Evolutionary conservation across 2,888 invertebrate species (phyloP), one percentile per base, ranked within the genome.

Genomic region (Corythucha ciliata): DNA sequence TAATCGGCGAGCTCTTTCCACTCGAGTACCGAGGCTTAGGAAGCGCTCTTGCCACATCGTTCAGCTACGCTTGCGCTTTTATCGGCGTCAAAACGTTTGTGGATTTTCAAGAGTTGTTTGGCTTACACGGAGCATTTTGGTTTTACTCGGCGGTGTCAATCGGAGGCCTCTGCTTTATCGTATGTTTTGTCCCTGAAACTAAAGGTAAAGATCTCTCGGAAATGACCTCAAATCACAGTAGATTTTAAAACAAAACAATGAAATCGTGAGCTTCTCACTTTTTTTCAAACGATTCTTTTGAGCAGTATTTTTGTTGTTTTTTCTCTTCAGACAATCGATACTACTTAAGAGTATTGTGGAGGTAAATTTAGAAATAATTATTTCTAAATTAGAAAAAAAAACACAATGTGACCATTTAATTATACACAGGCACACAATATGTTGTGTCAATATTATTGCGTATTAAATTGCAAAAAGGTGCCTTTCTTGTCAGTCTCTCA

Each of bases 131-230:
- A 1, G 85, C 88, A 2, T 92, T 91, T 68, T 89, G 87, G 84
- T 71, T 91, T 57, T 92, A 90, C 68, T 83, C 88, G 0, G 80
- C 80, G 48, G 79, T 88, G 64, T 85, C 88, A 40, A 78, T 87
- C 0, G 76, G 83, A 21, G 85, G 88, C 16, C 71, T 89, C 10
- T 80, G 87, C 66, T 91, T 90, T 67, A 84, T 90, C 1, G 82
- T 84, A 3, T 81, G 83, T 63, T 84, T 81, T 66, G 85, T 92
- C 7, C 91, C 91, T 0, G 91, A 92, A 70, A 92, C 92, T 4
- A 90, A 87, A 67, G 91, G 91, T 1, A 82, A 82, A 61, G 87
- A 89, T 65, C 72, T 92, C 61, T 88, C 88, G 66, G 89, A 91
- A 68, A 89, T 91, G 79, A 82, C 84, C 46, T 36, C 54, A n/a